Conservation (phyloP, 2,113 vertebrate species). For the Rana temporaria region DNA sequence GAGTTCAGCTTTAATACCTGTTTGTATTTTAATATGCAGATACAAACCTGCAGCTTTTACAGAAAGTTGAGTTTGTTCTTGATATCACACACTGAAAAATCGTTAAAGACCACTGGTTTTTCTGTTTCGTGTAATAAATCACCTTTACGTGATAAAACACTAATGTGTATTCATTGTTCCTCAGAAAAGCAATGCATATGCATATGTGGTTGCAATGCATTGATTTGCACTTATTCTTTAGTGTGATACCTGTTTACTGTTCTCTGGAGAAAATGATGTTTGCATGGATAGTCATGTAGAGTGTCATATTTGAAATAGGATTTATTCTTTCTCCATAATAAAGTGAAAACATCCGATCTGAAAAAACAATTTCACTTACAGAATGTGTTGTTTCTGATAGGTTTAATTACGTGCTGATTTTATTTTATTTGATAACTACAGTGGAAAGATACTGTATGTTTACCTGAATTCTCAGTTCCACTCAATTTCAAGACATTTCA, state of each 20-base stretch:
- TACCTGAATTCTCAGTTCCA: too few relatives aligned
- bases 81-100: neutral
- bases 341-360: neutral
- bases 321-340: neutral
- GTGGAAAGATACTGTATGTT: too few relatives aligned
- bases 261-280: neutral
- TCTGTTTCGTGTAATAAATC: neutral
- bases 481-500: too few relatives aligned
- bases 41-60: neutral
- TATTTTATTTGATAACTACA: too few relatives aligned
- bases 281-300: neutral
- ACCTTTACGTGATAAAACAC: constrained; percentile 9
- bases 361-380: neutral
- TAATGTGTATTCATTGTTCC: constrained; percentile 32
- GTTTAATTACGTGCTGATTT: too few relatives aligned
- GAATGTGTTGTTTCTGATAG: neutral
- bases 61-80: neutral
- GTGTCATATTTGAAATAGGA: neutral
- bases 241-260: constrained; percentile 13
- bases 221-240: constrained; percentile 35
- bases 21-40: constrained; percentile 3
- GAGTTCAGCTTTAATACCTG: too few relatives aligned
- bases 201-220: constrained; percentile 7
- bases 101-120: neutral
- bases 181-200: constrained; percentile 16